These are phyloP conservation scores for Gymnobelideus leadbeateri DNA, from an alignment of 2,113 vertebrate genomes.

Conservation along the genomic window DNA sequence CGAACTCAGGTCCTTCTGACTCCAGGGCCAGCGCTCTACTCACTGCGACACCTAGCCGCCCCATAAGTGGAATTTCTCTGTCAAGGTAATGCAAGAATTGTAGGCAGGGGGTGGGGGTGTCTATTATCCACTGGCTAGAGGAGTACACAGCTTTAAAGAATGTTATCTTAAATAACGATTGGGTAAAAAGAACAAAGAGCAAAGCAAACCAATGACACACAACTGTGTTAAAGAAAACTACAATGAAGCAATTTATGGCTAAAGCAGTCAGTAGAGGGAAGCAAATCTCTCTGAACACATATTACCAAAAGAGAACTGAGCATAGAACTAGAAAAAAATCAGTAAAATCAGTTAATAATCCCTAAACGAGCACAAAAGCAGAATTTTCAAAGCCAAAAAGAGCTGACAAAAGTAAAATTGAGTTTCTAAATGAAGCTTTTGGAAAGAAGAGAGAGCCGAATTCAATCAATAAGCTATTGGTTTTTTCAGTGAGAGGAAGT, in stretches of 20 bases:
- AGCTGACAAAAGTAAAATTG: background rate
- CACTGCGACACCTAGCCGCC: too few relatives aligned
- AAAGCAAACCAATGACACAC: background rate
- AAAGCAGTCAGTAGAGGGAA: background rate
- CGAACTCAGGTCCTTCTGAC: too few relatives aligned
- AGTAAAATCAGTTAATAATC: background rate
- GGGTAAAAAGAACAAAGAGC: background rate
- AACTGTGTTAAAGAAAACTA: background rate
- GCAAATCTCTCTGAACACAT: background rate
- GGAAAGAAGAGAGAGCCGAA: background rate
- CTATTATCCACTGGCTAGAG: background rate
- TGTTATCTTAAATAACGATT: background rate
- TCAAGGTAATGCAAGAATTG: background rate
- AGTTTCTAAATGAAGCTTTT: background rate
- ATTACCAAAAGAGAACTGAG: background rate
- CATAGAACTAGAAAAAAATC: background rate
- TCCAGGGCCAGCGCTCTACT: too few relatives aligned
- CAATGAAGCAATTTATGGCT: background rate
- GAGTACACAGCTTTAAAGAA: background rate
- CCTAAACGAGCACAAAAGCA: background rate
- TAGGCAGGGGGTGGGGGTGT: background rate
- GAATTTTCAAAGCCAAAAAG: background rate
- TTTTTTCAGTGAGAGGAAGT: background rate
- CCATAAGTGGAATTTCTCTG: background rate
- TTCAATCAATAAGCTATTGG: background rate